These are phyloP conservation scores for Bathynomus jamesi DNA, from an alignment of 1,140 invertebrate genomes.

Conservation along the genomic window DNA sequence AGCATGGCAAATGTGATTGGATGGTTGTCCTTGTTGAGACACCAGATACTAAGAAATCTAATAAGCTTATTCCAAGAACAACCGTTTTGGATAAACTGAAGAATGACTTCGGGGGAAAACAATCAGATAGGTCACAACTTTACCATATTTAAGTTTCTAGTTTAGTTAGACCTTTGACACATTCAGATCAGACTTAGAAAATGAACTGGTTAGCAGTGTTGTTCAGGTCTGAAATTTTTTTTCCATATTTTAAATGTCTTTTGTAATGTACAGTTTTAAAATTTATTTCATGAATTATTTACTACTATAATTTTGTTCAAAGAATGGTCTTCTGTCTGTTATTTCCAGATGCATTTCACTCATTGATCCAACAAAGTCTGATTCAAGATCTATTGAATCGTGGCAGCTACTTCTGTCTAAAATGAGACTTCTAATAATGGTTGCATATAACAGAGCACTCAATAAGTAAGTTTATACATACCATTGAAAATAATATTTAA, in stretches of 20 bases:
- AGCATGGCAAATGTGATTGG: slow-evolving; percentile 76
- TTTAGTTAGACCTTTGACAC: too few relatives aligned
- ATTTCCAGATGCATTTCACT: slow-evolving; percentile 71
- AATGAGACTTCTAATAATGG: slow-evolving; percentile 71
- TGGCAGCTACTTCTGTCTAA: slow-evolving; percentile 75
- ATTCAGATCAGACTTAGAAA: too few relatives aligned
- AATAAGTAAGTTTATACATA: slow-evolving; percentile 40
- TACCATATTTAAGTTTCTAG: slow-evolving; percentile 7
- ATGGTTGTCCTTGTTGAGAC: slow-evolving; percentile 87
- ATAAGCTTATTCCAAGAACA: slow-evolving; percentile 83
- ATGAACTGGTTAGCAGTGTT: too few relatives aligned
- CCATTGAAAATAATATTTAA: slow-evolving; percentile 10
- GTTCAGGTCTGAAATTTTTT: too few relatives aligned
- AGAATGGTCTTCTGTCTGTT: too few relatives aligned
- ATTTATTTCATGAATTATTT: too few relatives aligned
- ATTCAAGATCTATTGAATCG: slow-evolving; percentile 77
- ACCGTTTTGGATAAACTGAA: slow-evolving; percentile 92
- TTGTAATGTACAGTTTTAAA: too few relatives aligned
- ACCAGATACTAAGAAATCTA: slow-evolving; percentile 80
- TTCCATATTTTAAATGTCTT: too few relatives aligned
- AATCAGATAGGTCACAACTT: slow-evolving; percentile 50
- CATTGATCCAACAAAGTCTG: slow-evolving; percentile 79
- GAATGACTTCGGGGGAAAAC: slow-evolving; percentile 84
- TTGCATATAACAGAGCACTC: slow-evolving; percentile 76
- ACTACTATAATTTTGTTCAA: too few relatives aligned